Evolutionary conservation across 1,140 invertebrate species (phyloP).

Genomic region (Heliconius nattereri): DNA sequence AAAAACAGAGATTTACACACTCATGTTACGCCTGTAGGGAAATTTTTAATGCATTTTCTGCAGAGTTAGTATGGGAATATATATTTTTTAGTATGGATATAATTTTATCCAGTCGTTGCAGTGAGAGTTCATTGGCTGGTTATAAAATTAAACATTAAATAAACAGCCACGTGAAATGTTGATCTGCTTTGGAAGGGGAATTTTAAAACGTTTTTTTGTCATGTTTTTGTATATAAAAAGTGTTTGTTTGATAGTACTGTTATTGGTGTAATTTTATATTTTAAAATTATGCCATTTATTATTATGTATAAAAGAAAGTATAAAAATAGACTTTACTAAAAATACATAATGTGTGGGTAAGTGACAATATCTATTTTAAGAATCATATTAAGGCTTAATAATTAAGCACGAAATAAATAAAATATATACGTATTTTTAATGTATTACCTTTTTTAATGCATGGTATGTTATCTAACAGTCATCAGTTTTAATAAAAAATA

Average conservation of each 20-base stretch:
- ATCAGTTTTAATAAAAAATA: too few species aligned
- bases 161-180: slow-evolving; percentile 69
- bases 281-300: too few species aligned
- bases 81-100: slow-evolving; percentile 38
- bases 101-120: slow-evolving; percentile 50
- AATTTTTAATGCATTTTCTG: slow-evolving; percentile 60
- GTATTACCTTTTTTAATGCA: too few species aligned
- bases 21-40: slow-evolving; percentile 37
- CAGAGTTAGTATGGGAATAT: slow-evolving; percentile 52
- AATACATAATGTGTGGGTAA: too few species aligned
- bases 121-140: slow-evolving; percentile 65
- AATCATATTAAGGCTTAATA: too few species aligned
- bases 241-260: not conserved
- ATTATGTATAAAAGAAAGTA: too few species aligned
- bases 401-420: too few species aligned
- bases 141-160: slow-evolving; percentile 78
- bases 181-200: not conserved
- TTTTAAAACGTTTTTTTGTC: slow-evolving; percentile 16
- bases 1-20: slow-evolving; percentile 39
- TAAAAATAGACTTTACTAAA: too few species aligned
- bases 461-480: too few species aligned
- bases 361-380: too few species aligned
- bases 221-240: not conserved
- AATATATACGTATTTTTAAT: too few species aligned
- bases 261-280: not conserved